A percentile compares a stretch with the other conserved stretches of the same genome.
Evolutionary conservation across 2,888 invertebrate genomes (phyloP).

Genomic region (Zaprionus bogoriensis): DNA sequence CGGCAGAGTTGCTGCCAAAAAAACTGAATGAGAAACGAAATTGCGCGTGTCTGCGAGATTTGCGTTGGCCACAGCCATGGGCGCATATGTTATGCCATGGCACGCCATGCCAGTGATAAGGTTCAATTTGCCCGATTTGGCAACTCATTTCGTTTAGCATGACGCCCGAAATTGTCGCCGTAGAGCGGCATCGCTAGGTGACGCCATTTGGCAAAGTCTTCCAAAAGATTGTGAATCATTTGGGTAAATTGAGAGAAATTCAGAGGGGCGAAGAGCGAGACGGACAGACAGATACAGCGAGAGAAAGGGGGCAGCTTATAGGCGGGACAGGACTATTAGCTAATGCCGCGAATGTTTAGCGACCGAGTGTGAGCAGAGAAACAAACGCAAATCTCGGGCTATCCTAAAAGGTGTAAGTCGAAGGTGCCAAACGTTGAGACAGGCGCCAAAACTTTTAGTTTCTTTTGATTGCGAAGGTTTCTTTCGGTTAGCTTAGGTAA

Average conservation of each 20-base stretch:
- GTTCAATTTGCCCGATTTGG: conserved; percentile 30
- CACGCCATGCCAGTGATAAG: conserved; percentile 8
- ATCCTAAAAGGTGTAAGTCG: not conserved
- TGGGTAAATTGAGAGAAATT: not conserved
- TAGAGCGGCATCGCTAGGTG: conserved; percentile 11
- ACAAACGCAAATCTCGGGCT: no score
- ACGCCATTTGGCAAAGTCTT: conserved; percentile 2
- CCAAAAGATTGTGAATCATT: conserved; percentile 3
- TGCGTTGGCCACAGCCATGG: conserved; percentile 8
- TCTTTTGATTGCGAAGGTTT: no score
- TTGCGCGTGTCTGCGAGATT: conserved; percentile 41
- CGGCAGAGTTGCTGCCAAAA: conserved; percentile 25
- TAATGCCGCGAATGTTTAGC: no score
- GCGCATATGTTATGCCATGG: no score
- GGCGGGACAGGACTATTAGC: not conserved
- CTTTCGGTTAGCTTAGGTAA: not conserved
- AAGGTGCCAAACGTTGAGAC: not conserved
- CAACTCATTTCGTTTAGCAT: conserved; percentile 12
- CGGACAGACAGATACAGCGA: not conserved
- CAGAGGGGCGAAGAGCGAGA: not conserved
- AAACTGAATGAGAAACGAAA: conserved; percentile 22
- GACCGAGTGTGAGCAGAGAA: not conserved
- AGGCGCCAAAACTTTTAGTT: not conserved
- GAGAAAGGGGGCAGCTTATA: not conserved
- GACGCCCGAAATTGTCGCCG: conserved; percentile 15